phyloP scores from a whole-genome alignment of 1,140 invertebrate genomes.

The Dinothrombium tinctorium region DNA sequence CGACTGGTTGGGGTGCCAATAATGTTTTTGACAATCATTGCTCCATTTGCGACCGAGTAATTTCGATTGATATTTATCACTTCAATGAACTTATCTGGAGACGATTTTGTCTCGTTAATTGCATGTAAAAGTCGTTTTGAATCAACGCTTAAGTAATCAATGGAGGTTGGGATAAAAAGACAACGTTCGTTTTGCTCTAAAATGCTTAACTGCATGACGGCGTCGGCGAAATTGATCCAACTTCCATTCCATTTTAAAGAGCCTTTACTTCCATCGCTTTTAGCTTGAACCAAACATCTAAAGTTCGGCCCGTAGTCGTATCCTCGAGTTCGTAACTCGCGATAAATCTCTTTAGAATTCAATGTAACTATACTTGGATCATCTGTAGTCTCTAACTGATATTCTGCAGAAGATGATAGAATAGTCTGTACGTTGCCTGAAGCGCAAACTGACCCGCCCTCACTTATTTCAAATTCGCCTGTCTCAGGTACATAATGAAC shows the following conservation, averaged over 20 bases:
- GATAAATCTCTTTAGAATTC: constrained; percentile 30
- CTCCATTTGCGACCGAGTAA: too few relatives aligned
- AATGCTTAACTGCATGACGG: constrained; percentile 21
- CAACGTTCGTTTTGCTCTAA: constrained; percentile 35
- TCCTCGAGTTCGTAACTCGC: constrained; percentile 26
- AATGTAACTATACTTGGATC: too few relatives aligned
- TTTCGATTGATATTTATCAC: too few relatives aligned
- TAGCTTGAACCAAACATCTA: constrained; percentile 41
- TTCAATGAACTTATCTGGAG: too few relatives aligned
- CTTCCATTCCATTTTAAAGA: constrained; percentile 23
- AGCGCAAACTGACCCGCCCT: neutral
- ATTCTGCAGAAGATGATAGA: too few relatives aligned
- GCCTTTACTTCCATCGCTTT: neutral
- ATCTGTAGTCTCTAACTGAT: too few relatives aligned
- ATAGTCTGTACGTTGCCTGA: neutral
- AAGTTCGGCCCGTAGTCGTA: constrained; percentile 40
- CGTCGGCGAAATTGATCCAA: constrained; percentile 30
- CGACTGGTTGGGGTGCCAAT: too few relatives aligned
- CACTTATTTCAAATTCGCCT: neutral
- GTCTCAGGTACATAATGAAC: neutral
- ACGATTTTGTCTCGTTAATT: too few relatives aligned
- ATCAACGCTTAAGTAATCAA: constrained; percentile 38
- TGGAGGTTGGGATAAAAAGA: constrained; percentile 60
- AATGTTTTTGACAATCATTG: too few relatives aligned
- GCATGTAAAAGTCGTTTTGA: constrained; percentile 3